Base-by-base conservation (phyloP, 1,140 invertebrate genomes). In the Mylabris phalerata region DNA sequence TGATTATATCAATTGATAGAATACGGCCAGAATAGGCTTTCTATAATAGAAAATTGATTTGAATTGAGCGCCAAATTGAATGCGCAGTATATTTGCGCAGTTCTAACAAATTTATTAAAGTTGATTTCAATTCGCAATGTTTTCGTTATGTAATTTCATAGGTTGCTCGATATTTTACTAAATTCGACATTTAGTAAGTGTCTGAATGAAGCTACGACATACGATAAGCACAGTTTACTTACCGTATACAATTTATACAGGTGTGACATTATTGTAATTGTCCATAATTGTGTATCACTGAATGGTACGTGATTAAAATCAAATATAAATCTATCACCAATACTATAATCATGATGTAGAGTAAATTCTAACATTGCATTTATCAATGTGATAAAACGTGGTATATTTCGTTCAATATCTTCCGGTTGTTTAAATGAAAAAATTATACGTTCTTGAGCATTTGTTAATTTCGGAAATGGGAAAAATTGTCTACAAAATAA, bases 401-500 rank as follows among this genome's bases (percentile, higher is more conserved):
- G 2, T 9, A 58, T 4, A 39, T 51, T 25, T 27, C 27, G 27
- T 4, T 9, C 9, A 11, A 0, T 10, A n/a, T 25, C 9, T 26
- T 44, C n/a, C 2, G 24, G 24, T 3, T 48, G 25, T 11, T n/a
- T 45, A 43, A 24, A 57, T 49, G 3, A 57, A 19, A 1, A n/a
- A 38, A 57, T 10, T 7, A 57, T 27, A 4, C 48, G 39, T 50
- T 50, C 48, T n/a, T 27, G 11, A 0, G 48, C 43, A 26, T 24
- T 32, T 4, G 55, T 57, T 32, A 49, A n/a, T 13, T 50, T 19
- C 27, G 7, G 38, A 24, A 57, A 9, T 4, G 55, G 48, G 9
- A 57, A 27, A 32, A 11, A 43, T 9, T 9, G 27, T 32, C 55
- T 57, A 42, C 49, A 57, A 57, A 7, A 10, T 54, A 19, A 19